Conservation (phyloP, 2,888 invertebrate genomes). For the Hanleya hanleyi region DNA sequence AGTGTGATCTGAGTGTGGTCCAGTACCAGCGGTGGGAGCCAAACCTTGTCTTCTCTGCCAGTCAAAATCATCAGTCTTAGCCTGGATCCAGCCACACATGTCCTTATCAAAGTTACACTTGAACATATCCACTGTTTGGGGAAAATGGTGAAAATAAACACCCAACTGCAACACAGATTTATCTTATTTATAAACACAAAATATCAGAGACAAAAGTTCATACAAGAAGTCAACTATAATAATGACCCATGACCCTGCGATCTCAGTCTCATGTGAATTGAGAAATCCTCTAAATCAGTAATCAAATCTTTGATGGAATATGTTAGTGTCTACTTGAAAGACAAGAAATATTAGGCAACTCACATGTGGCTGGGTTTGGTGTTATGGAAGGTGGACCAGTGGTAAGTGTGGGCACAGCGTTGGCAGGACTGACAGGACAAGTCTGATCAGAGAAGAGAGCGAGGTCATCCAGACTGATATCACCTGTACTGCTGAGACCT, state of each 20-base stretch:
- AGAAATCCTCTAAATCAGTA: no score
- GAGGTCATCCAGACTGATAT: constrained; percentile 68
- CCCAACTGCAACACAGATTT: no score
- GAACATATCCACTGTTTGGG: constrained; percentile 35
- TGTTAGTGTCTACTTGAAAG: no score
- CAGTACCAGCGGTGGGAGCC: constrained; percentile 49
- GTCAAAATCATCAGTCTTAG: constrained; percentile 51
- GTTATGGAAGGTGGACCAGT: not conserved
- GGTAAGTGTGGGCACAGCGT: constrained; percentile 28
- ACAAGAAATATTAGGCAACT: no score
- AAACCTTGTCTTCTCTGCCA: constrained; percentile 56
- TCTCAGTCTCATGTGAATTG: no score
- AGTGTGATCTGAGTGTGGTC: constrained; percentile 63
- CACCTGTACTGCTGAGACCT: constrained; percentile 49
- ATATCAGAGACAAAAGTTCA: no score
- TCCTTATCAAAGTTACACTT: constrained; percentile 67
- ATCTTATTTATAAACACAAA: no score
- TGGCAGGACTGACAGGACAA: constrained; percentile 11
- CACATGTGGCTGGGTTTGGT: constrained; percentile 18
- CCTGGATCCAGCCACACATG: constrained; percentile 60
- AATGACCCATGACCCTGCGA: no score
- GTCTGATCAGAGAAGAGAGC: constrained; percentile 10
- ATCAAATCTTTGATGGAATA: no score
- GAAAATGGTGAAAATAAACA: not conserved
- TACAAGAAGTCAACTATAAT: no score